phyloP scores from a whole-genome alignment of 2,888 invertebrate species.

The Hypomecis atomaria region DNA sequence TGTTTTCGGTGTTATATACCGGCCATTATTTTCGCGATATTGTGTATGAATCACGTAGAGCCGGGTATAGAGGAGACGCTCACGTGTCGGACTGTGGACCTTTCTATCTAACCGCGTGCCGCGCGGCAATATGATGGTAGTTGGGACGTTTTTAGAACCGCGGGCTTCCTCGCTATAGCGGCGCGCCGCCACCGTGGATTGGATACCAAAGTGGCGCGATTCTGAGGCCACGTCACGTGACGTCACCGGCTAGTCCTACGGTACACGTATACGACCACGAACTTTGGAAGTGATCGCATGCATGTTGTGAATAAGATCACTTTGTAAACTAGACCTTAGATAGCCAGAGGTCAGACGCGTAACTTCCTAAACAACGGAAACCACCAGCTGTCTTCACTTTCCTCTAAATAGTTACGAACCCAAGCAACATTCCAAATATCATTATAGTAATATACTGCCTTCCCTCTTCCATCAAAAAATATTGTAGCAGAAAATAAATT shows the following conservation, averaged over 20 bases:
- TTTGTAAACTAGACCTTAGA: slow-evolving; percentile 13
- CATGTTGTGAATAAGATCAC: slow-evolving; percentile 1
- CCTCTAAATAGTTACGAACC: too few species aligned
- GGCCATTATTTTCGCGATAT: slow-evolving; percentile 21
- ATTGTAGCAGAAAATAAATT: too few species aligned
- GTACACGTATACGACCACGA: slow-evolving; percentile 45
- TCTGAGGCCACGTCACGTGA: slow-evolving; percentile 70
- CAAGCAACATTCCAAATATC: too few species aligned
- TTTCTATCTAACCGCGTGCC: slow-evolving; percentile 32
- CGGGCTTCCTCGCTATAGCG: slow-evolving; percentile 29
- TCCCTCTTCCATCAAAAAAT: too few species aligned
- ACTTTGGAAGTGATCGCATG: slow-evolving; percentile 48
- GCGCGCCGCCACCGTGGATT: slow-evolving; percentile 59
- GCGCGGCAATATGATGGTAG: slow-evolving; percentile 40
- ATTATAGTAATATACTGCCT: too few species aligned
- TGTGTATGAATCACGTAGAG: slow-evolving; percentile 35
- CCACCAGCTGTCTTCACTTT: background rate
- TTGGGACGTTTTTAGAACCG: slow-evolving; percentile 43
- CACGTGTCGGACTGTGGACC: slow-evolving; percentile 67
- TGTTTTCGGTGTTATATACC: slow-evolving; percentile 41
- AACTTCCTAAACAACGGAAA: background rate
- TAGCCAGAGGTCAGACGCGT: slow-evolving; percentile 10
- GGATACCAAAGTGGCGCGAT: slow-evolving; percentile 77
- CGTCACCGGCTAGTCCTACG: slow-evolving; percentile 37
- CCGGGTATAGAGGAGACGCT: slow-evolving; percentile 50